These are phyloP conservation scores for Elysia crispata DNA, from an alignment of 2,888 invertebrate genomes.

Conservation along the genomic window DNA sequence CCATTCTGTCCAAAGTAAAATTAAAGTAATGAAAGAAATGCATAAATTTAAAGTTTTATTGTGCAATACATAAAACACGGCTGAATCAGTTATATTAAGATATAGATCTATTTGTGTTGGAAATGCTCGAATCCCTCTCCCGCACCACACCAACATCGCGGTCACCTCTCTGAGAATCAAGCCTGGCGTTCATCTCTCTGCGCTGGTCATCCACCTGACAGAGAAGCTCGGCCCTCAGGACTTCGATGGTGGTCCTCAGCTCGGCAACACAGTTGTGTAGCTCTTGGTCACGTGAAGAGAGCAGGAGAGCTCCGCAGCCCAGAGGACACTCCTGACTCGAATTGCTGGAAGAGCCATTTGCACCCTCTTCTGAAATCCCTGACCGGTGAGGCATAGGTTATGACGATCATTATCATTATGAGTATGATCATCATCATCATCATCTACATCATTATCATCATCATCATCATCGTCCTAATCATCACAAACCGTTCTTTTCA, in stretches of 20 bases:
- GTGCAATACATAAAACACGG: too few species aligned
- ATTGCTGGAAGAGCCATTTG: too few species aligned
- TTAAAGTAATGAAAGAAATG: too few species aligned
- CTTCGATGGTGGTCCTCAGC: conserved; percentile 62
- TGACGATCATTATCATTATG: background rate
- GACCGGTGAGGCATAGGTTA: background rate
- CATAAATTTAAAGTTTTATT: too few species aligned
- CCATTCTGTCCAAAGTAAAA: background rate
- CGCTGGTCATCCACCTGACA: conserved; percentile 67
- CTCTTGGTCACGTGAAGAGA: conserved; percentile 56
- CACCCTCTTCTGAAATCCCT: too few species aligned
- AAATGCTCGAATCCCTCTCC: too few species aligned
- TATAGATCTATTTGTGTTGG: too few species aligned
- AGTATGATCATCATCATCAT: background rate
- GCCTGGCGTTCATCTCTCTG: conserved; percentile 66
- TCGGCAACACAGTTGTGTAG: conserved; percentile 70
- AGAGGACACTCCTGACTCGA: conserved; percentile 59
- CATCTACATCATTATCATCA: background rate
- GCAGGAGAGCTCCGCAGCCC: conserved; percentile 66
- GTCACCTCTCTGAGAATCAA: conserved; percentile 68
- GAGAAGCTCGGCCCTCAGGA: conserved; percentile 65
- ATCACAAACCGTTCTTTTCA: background rate
- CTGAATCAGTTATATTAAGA: too few species aligned
- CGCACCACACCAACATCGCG: too few species aligned
- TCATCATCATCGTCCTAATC: background rate